Conservation (phyloP, 2,888 invertebrate species). For the Chalcis sispes region DNA sequence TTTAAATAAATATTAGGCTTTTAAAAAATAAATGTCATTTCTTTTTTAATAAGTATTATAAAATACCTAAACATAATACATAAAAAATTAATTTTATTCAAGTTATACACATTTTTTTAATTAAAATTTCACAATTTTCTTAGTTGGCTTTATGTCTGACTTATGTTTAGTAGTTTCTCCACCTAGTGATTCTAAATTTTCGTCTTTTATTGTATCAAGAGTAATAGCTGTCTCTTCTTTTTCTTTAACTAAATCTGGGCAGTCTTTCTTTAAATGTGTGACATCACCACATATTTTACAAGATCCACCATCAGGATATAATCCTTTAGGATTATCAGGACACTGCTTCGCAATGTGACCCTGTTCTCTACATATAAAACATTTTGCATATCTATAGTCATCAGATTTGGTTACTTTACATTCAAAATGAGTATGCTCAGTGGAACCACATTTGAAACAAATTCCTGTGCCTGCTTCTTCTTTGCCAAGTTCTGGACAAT, state of each 20-base stretch:
- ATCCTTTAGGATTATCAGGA: conserved; percentile 90
- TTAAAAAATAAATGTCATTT: conserved; percentile 38
- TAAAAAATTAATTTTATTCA: conserved; percentile 36
- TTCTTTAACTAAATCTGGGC: conserved; percentile 79
- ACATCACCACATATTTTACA: conserved; percentile 91
- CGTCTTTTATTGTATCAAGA: conserved; percentile 64
- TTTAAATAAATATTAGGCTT: conserved; percentile 53
- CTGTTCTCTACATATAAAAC: conserved; percentile 91
- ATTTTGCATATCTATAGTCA: conserved; percentile 88
- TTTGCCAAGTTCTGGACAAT: conserved; percentile 85
- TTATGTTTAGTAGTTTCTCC: conserved; percentile 51
- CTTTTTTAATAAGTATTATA: no score
- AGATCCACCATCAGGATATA: conserved; percentile 90
- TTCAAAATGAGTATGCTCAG: conserved; percentile 87
- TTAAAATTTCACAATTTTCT: conserved; percentile 71
- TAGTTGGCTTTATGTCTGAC: conserved; percentile 53
- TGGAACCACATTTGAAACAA: conserved; percentile 94
- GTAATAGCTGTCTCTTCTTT: conserved; percentile 70
- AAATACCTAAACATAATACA: conserved; percentile 1
- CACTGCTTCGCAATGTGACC: conserved; percentile 93
- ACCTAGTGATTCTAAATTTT: conserved; percentile 67
- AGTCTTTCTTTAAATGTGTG: conserved; percentile 89
- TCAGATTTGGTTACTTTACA: conserved; percentile 83
- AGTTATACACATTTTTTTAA: conserved; percentile 23
- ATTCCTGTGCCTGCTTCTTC: conserved; percentile 81